Evolutionary conservation across 2,888 invertebrate species (phyloP), one percentile per base, ranked within the genome.

Genomic region (Caenorhabditis macrosperma): DNA sequence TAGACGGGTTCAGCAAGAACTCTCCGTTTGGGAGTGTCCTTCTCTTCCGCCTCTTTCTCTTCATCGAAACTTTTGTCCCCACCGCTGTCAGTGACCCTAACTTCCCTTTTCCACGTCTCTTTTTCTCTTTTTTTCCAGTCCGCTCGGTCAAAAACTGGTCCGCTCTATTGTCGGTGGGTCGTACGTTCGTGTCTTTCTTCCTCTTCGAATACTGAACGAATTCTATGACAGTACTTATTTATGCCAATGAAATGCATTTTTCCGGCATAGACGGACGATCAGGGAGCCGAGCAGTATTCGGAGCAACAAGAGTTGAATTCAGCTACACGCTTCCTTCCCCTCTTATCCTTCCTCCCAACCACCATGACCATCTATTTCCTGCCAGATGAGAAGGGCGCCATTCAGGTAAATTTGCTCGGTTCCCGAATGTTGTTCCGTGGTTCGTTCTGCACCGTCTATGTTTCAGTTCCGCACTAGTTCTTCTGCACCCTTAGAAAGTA

Each of bases 271-370:
- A 74, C 59, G 57, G 64, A 64, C 64, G 59, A 44, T 44, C n/a
- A 46, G 75, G 55, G 67, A 75, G 75, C 67, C 66, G 75, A 67
- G 66, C 67, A 67, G 75, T 75, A 75, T 75, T 75, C 75, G 75
- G 74, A 74, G 74, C 61, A 44, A 72, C 55, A 22, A 55, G 55
- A 55, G 55, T 55, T 55, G 57, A 63, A 48, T 41, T 50, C 54
- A 55, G 46, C 55, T 38, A 55, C 33, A 5, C 10, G 60, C 60
- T 63, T 64, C 64, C 35, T 48, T 38, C 48, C 44, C 55, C 26
- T 35, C 48, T 35, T 46, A 38, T 63, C 41, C 72, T 48, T 57
- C 57, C 71, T 33, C 59, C 12, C 50, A 59, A 59, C 69, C 35
- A 63, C 71, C 48, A 74, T 74, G 74, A 74, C 74, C 26, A 28